These are phyloP conservation scores for Monopis laevigella DNA, from an alignment of 2,888 invertebrate genomes.

Conservation along the genomic window DNA sequence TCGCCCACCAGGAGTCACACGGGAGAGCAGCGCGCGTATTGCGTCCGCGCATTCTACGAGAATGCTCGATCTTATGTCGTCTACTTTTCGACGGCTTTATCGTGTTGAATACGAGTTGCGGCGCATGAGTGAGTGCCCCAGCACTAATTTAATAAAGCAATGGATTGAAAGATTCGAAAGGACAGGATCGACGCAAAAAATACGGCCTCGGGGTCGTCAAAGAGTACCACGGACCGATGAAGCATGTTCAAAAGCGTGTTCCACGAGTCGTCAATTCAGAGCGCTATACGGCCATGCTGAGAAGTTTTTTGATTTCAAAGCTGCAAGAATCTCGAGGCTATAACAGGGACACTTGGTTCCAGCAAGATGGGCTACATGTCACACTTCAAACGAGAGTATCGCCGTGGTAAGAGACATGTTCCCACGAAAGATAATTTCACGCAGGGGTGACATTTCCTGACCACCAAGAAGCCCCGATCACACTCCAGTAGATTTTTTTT, in stretches of 20 bases:
- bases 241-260: neutral
- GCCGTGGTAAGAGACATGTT: constrained; percentile 18
- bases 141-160: no score
- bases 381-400: constrained; percentile 18
- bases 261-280: constrained; percentile 3
- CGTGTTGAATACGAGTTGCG: no score
- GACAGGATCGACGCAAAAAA: no score
- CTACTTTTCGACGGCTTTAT: no score
- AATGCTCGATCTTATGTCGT: no score
- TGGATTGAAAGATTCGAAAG: no score
- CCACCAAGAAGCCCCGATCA: constrained; percentile 11
- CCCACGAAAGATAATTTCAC: constrained; percentile 17
- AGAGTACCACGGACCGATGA: neutral
- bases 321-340: constrained; percentile 18
- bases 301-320: neutral
- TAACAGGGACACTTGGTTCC: constrained; percentile 17
- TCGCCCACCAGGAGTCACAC: no score
- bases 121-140: no score
- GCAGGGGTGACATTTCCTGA: constrained; percentile 16
- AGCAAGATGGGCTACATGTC: constrained; percentile 20
- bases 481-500: constrained; percentile 13
- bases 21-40: no score
- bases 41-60: no score
- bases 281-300: constrained; percentile 4
- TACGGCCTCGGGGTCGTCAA: no score